Percentiles rank a stretch among this genome's conserved stretches.
Conservation (phyloP, 2,888 invertebrate genomes). For the Cinara cedri region DNA sequence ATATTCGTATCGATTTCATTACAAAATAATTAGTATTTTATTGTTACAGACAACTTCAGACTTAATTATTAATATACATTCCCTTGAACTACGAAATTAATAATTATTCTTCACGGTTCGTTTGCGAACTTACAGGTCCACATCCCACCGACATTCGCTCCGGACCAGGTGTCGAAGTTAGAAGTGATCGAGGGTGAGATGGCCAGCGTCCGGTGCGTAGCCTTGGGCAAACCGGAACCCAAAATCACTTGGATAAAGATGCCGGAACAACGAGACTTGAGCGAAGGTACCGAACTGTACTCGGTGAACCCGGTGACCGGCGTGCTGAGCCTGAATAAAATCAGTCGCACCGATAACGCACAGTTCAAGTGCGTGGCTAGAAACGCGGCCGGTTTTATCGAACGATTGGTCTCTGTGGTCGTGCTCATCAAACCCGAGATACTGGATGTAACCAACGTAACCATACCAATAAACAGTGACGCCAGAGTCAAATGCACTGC, state of each 20-base stretch:
- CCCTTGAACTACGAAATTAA: too few relatives aligned
- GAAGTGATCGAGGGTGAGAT: conserved; percentile 83
- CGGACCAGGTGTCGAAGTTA: conserved; percentile 66
- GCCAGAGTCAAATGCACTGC: conserved; percentile 78
- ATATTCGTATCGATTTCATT: too few relatives aligned
- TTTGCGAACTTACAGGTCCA: conserved; percentile 67
- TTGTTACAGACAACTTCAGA: too few relatives aligned
- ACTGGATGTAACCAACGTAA: conserved; percentile 77
- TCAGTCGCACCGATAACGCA: conserved; percentile 74
- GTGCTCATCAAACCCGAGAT: conserved; percentile 80
- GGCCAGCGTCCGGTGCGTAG: conserved; percentile 77
- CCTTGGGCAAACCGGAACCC: conserved; percentile 84
- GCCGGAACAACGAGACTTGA: conserved; percentile 73
- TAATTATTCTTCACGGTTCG: not conserved
- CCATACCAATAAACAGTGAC: conserved; percentile 70
- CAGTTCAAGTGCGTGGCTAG: conserved; percentile 80
- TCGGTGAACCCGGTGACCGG: conserved; percentile 61
- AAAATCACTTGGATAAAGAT: conserved; percentile 83
- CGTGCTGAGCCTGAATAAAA: conserved; percentile 72
- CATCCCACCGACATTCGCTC: conserved; percentile 74
- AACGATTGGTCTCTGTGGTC: conserved; percentile 72
- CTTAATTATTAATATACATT: too few relatives aligned
- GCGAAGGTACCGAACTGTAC: conserved; percentile 66
- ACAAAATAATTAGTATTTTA: too few relatives aligned
- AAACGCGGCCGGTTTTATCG: conserved; percentile 78